These are phyloP conservation scores for Sturnira hondurensis DNA, from an alignment of 2,113 vertebrate genomes.

Conservation along the genomic window DNA sequence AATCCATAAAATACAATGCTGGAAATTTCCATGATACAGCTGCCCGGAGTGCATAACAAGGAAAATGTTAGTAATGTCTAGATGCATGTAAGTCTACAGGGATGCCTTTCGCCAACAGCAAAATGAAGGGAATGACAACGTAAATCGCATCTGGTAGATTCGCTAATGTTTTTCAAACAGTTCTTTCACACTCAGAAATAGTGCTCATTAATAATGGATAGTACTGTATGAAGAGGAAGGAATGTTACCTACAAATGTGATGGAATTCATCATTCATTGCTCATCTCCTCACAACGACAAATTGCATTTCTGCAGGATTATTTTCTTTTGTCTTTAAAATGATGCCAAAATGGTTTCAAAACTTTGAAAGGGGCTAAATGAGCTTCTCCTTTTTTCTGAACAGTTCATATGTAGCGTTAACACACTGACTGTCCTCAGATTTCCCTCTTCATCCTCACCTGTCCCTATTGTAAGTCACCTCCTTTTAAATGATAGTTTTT, in stretches of 20 bases:
- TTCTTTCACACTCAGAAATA: constrained; percentile 85
- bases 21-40: constrained; percentile 85
- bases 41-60: constrained; percentile 82
- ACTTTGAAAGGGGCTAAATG: constrained; percentile 81
- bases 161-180: constrained; percentile 89
- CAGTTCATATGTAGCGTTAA: constrained; percentile 60
- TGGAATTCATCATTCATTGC: constrained; percentile 80
- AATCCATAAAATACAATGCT: constrained; percentile 66
- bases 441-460: not conserved
- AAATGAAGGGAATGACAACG: constrained; percentile 86
- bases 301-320: constrained; percentile 77
- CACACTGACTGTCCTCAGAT: not conserved
- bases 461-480: not conserved
- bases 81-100: constrained; percentile 85
- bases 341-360: constrained; percentile 77
- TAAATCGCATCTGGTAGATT: constrained; percentile 87
- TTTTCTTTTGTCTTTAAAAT: constrained; percentile 82
- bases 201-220: constrained; percentile 90
- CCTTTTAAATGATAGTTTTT: constrained; percentile 37
- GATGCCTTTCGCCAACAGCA: constrained; percentile 83
- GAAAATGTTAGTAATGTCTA: constrained; percentile 86
- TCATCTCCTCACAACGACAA: constrained; percentile 71
- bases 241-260: constrained; percentile 79
- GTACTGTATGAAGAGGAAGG: constrained; percentile 76
- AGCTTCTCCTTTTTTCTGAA: constrained; percentile 66